A percentile compares a stretch with the other conserved stretches of the same genome.
Evolutionary conservation across 2,113 vertebrate genomes (phyloP).

Genomic region (Galbula dea): DNA sequence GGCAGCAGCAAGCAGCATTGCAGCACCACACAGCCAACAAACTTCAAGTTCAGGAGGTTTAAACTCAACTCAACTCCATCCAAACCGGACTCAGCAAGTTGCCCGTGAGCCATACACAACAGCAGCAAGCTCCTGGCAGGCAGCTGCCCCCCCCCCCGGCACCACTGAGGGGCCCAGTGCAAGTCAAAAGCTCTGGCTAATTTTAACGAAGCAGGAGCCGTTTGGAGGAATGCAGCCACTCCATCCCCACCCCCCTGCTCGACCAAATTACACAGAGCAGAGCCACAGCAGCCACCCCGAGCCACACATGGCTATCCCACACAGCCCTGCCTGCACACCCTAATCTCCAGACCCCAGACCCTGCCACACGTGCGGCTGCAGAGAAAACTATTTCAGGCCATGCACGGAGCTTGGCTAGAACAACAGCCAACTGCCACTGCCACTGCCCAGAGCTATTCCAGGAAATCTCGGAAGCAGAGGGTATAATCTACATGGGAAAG

Average conservation of each 20-base stretch:
- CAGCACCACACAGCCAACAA: neutral
- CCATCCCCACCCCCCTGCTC: slow-evolving; percentile 1
- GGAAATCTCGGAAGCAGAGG: slow-evolving; percentile 11
- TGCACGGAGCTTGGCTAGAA: neutral
- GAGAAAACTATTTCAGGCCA: slow-evolving; percentile 34
- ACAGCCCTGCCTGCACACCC: neutral
- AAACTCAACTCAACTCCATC: neutral
- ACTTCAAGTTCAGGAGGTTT: neutral
- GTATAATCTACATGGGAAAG: neutral
- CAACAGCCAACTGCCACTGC: neutral
- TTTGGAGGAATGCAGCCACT: neutral
- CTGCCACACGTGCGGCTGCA: neutral
- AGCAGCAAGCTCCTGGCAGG: neutral
- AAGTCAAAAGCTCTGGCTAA: neutral
- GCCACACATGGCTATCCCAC: rapidly evolving
- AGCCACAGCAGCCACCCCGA: neutral
- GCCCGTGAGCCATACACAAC: neutral
- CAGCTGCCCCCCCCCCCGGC: neutral
- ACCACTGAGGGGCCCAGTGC: neutral
- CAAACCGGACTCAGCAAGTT: neutral
- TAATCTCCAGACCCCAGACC: slow-evolving; percentile 19
- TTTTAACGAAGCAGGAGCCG: neutral
- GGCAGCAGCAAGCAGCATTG: neutral
- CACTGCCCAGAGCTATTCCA: slow-evolving; percentile 29
- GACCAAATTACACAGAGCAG: neutral